Conservation (phyloP, 2,113 vertebrate genomes). For the Lates calcarifer region DNA sequence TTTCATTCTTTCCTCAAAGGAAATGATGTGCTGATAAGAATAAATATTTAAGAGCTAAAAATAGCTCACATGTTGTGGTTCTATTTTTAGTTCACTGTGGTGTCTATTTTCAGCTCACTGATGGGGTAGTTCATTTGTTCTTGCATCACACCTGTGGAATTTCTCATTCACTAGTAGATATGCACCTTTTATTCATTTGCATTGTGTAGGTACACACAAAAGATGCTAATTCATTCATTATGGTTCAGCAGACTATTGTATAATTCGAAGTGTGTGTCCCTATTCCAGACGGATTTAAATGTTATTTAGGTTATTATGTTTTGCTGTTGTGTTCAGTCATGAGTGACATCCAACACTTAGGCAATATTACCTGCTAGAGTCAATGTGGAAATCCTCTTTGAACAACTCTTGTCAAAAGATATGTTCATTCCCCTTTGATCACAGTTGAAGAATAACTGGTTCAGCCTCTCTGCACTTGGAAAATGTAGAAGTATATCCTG, state of each 20-base stretch:
- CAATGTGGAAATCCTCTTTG: too few relatives aligned
- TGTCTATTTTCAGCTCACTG: too few relatives aligned
- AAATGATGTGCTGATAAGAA: background rate
- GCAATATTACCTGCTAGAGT: too few relatives aligned
- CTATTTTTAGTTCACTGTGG: constrained; percentile 61
- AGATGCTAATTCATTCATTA: background rate
- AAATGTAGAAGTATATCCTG: background rate
- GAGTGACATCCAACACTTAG: too few relatives aligned
- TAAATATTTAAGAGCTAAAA: constrained; percentile 38
- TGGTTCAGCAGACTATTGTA: background rate
- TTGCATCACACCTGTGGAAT: constrained; percentile 57
- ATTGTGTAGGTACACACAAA: background rate
- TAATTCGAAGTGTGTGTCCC: background rate
- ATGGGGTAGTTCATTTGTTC: constrained; percentile 1
- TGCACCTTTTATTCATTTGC: background rate
- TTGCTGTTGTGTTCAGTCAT: too few relatives aligned
- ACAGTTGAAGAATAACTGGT: too few relatives aligned
- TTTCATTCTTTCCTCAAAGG: constrained; percentile 18
- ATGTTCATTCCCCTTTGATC: too few relatives aligned
- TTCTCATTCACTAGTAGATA: background rate
- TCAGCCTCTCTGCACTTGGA: background rate
- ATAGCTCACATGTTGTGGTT: constrained; percentile 39
- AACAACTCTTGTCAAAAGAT: too few relatives aligned
- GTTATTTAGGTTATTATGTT: too few relatives aligned
- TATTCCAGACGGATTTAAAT: background rate